Evolutionary conservation across 2,113 vertebrate species (phyloP), one percentile per base, ranked within the genome.

Genomic region (Strix aluco): DNA sequence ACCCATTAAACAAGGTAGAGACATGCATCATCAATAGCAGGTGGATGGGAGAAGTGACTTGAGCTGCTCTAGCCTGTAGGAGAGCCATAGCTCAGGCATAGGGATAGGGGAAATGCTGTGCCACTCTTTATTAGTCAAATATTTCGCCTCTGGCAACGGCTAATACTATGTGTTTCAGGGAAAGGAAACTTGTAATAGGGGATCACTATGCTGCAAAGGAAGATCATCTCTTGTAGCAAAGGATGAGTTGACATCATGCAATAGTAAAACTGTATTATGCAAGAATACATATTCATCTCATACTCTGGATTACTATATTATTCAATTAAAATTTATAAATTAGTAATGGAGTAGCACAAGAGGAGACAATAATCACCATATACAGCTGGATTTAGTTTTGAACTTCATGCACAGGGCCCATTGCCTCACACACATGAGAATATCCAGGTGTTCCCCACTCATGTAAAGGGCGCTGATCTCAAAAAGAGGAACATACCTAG

Each of bases 11-110:
- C 22, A 32, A 63, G 21, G 44, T 19, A 86, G 21, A 62, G 16
- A 59, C 0, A 1, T 1, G 1, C 5, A 2, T 58, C 52, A 49
- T 6, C 29, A 57, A 34, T 4, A 79, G 30, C 18, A 80, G 46
- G 9, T 13, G 9, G 9, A 21, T 40, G 19, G 42, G 22, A 46
- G 86, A 92, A 42, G 21, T 55, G 38, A 38, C 58, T 17, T 86
- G 46, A 59, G 22, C 8, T 16, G 8, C 52, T 58, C 29, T 46
- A 30, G n/a, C 3, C 34, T 21, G 2, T 11, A 5, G 8, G 5
- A 46, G 13, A 67, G 32, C 22, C 4, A 6, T 1, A 62, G 20
- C 13, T 83, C 32, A 29, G 20, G 13, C 32, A 13, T 0, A 23
- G 36, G 38, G 26, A 19, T 1, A 8, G 13, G 4, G 26, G 34